Conservation (phyloP, 2,113 vertebrate genomes). For the Hydropotes inermis region DNA sequence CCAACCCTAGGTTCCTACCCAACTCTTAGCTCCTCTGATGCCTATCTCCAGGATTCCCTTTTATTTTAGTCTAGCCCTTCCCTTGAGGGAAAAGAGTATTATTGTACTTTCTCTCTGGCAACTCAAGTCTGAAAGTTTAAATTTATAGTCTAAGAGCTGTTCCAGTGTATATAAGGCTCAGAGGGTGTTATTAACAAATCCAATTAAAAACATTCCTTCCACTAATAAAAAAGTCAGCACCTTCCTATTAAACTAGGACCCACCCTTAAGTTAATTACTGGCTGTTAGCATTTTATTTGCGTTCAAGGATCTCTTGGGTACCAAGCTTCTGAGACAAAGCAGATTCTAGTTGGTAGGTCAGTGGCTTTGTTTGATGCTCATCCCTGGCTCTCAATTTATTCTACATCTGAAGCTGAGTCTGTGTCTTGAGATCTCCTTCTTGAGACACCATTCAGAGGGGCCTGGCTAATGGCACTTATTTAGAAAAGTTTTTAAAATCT, state of each 20-base stretch:
- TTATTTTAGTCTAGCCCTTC: slow-evolving; percentile 5
- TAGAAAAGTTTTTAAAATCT: slow-evolving; percentile 46
- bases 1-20: not conserved
- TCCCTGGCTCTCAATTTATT: not conserved
- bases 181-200: slow-evolving; percentile 60
- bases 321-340: not conserved
- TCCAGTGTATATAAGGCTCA: slow-evolving; percentile 36
- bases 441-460: not conserved
- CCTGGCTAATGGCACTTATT: slow-evolving; percentile 36
- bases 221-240: slow-evolving; percentile 56
- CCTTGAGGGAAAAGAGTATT: slow-evolving; percentile 7
- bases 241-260: slow-evolving; percentile 46
- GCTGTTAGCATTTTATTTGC: slow-evolving; percentile 44
- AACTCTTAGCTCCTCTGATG: not conserved
- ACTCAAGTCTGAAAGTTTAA: slow-evolving; percentile 47
- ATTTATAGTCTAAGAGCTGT: slow-evolving; percentile 46
- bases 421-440: not conserved
- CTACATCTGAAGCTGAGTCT: not conserved
- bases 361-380: slow-evolving; percentile 14
- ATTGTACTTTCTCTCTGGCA: slow-evolving; percentile 31
- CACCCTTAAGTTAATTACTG: slow-evolving; percentile 57
- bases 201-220: slow-evolving; percentile 62
- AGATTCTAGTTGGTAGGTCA: not conserved
- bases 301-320: slow-evolving; percentile 30
- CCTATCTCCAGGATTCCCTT: not conserved